Conservation (phyloP, 92 coral and sea anemone species). For the Pocillopora grandis region DNA sequence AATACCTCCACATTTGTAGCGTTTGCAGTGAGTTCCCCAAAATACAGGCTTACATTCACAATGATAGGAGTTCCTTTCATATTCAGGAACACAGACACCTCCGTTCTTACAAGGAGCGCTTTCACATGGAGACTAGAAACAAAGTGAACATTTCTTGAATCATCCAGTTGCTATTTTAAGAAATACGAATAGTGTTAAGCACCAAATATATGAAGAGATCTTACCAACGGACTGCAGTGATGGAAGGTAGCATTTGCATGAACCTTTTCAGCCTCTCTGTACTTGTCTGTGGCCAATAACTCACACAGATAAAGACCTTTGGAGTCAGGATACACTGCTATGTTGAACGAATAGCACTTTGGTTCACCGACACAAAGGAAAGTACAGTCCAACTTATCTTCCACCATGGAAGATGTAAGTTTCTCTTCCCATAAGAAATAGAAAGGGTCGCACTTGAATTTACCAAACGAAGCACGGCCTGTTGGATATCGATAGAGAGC, state of each 20-base stretch:
- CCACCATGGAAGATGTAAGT: not conserved
- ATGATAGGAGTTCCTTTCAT: constrained; percentile 15
- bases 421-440: not conserved
- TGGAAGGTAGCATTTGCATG: constrained; percentile 24
- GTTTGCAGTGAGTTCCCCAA: constrained; percentile 9
- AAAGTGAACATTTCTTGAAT: not conserved
- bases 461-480: not conserved
- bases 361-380: constrained; percentile 9
- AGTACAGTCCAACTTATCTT: not conserved
- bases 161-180: not conserved
- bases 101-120: constrained; percentile 12
- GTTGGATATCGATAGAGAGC: not conserved
- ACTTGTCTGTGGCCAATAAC: constrained; percentile 22
- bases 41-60: constrained; percentile 25
- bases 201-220: not conserved
- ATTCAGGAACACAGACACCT: constrained; percentile 25
- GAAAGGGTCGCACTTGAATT: not conserved
- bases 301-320: constrained; percentile 30
- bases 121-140: constrained; percentile 9
- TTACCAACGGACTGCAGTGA: constrained; percentile 25
- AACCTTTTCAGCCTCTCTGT: constrained; percentile 4
- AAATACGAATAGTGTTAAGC: too few relatives aligned
- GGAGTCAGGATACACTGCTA: constrained; percentile 17
- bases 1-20: not conserved
- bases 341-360: constrained; percentile 29